Base-by-base conservation (phyloP, 1,140 invertebrate species). In the Drosophila seguyi region DNA sequence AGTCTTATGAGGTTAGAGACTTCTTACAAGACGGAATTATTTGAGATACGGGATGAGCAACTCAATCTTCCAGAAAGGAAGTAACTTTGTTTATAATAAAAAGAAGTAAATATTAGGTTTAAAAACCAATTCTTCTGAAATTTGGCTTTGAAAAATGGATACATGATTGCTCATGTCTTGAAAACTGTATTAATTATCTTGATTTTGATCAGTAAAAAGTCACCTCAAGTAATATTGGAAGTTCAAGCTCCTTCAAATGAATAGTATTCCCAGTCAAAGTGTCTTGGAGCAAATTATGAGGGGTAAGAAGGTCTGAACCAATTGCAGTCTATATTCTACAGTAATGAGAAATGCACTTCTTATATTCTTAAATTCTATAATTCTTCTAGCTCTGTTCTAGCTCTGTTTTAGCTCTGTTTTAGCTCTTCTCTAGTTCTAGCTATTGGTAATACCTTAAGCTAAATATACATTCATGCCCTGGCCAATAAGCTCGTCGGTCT, bases 381-480 rank as follows among this genome's bases (percentile, higher is more conserved):
- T 38, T 60, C 13, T 20, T 31, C 29, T 22, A 50, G 20, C 29
- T 48, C 56, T 66, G 22, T 16, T 47, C n/a, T 60, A 61, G n/a
- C 25, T n/a, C n/a, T n/a, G n/a, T n/a, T n/a, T n/a, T n/a, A n/a
- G n/a, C n/a, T n/a, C n/a, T n/a, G n/a, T n/a, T n/a, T n/a, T n/a
- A n/a, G n/a, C n/a, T n/a, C n/a, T n/a, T n/a, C n/a, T n/a, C n/a
- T n/a, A n/a, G n/a, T n/a, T 38, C 29, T 52, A 52, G 18, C 18
- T 16, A 7, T 1, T 13, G 20, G 4, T 0, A 36, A 29, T 13
- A 18, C 20, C 25, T 31, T 13, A 2, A 56, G 50, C 31, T 34
- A 18, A 6, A n/a, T n/a, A 50, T n/a, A 42, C 8, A 48, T 65
- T 39, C 45, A 68, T 50, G 45, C 61, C 45, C 61, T 66, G 44